Base-by-base conservation (phyloP, 2,797 vertebrate species). In the Babyrousa celebensis region DNA sequence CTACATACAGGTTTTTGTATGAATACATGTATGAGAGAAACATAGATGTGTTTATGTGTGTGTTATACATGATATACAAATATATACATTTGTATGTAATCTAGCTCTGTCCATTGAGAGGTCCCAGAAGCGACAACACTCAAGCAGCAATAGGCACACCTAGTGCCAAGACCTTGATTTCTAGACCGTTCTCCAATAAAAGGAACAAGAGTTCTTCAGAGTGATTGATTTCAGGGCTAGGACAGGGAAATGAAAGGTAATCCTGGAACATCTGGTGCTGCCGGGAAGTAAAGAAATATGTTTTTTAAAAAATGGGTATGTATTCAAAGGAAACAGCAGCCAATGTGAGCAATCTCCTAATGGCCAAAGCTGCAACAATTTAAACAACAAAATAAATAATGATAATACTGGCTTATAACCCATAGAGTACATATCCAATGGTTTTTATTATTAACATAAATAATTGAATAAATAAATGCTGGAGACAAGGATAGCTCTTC, bases 361-460 rank as follows among this genome's bases (percentile, higher is more conserved):
- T 29, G n/a, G 23, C 52, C 87, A 93, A 80, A 62, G 5, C 52
- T 93, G 14, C 52, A 91, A 89, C 32, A 77, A 88, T 62, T 68
- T 77, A 83, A 89, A 72, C 16, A 87, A 89, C 40, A 95, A 89
- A 94, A 78, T 86, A 93, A 93, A 83, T 56, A 68, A 40, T 18
- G 32, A 36, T 6, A 91, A 40, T 18, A 94, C 4, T 43, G 25
- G 21, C 40, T 77, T 91, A 96, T 43, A 93, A 85, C 10, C n/a
- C 71, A 62, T 40, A 12, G 12, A 82, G 36, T 70, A 77, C 40
- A 86, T 56, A 89, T 18, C 21, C 60, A 90, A 90, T 27, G 18
- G 65, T 23, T 78, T 63, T n/a, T 48, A 48, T 43, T 67, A 85
- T 23, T 93, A 78, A 88, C 40, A 54, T 54, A 82, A 96, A 12